A percentile compares a stretch with the other conserved stretches of the same genome.
These are phyloP conservation scores for Actinostola sp. DNA, from an alignment of 92 coral and sea anemone species.

Conservation along the genomic window DNA sequence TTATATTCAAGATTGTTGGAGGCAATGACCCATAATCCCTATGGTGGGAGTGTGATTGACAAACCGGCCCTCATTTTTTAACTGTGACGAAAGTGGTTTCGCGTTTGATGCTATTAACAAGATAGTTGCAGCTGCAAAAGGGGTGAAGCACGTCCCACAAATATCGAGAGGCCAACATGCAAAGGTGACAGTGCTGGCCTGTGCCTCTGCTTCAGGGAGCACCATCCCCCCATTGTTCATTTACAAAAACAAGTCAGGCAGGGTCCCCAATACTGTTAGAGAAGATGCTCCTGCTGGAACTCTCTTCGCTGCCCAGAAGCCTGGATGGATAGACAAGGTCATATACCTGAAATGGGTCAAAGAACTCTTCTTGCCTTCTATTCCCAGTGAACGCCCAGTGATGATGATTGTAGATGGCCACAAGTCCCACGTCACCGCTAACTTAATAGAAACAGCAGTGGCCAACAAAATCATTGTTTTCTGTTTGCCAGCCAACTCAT, in stretches of 20 bases:
- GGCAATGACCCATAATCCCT: constrained; percentile 1
- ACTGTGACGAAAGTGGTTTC: constrained; percentile 37
- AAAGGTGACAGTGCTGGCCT: constrained; percentile 38
- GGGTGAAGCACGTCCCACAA: constrained; percentile 28
- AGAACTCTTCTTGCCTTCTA: constrained; percentile 3
- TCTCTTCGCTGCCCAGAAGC: constrained; percentile 10
- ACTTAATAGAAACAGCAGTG: constrained; percentile 1
- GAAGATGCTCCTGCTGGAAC: constrained; percentile 37
- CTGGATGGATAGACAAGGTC: constrained; percentile 36
- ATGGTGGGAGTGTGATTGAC: constrained; percentile 13
- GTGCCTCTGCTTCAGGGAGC: constrained; percentile 32
- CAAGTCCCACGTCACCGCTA: constrained; percentile 28
- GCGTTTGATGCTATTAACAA: constrained; percentile 43
- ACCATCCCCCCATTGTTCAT: constrained; percentile 36
- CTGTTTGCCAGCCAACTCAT: constrained; percentile 30
- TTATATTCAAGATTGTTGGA: constrained; percentile 14
- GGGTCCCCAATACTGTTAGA: constrained; percentile 23
- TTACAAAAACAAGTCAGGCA: constrained; percentile 10
- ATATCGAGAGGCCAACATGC: constrained; percentile 33
- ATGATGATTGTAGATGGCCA: constrained; percentile 34
- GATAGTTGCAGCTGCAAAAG: constrained; percentile 28
- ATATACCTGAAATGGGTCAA: constrained; percentile 27
- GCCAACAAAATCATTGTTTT: constrained; percentile 11
- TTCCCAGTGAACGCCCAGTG: constrained; percentile 23
- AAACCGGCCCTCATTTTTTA: constrained; percentile 23